Evolutionary conservation across 2,797 vertebrate species (phyloP), one percentile per base, ranked within the genome.

Genomic region (Meda fulgida): DNA sequence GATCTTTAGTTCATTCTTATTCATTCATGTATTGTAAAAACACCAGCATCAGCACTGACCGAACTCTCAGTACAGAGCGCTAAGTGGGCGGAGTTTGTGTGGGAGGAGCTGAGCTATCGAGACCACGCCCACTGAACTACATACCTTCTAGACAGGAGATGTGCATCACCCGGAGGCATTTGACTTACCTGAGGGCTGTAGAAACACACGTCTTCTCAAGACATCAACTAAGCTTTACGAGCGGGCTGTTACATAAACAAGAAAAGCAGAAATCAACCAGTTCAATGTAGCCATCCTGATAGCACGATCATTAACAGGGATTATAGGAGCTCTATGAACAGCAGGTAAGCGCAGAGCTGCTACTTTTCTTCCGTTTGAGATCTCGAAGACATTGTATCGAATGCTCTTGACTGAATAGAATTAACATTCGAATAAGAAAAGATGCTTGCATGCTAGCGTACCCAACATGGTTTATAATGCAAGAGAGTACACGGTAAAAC

Each of bases 81-180:
- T 29, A 10, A 38, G 21, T n/a, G 73, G 86, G 85, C 51, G 82
- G 73, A 6, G 58, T 16, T 36, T 13, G 60, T n/a, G 21, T 38
- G 77, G 86, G 86, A 58, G 82, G 82, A 8, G 78, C 43, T n/a
- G 13, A 63, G 19, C 19, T 31, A 31, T 4, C 40, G 40, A 72
- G 5, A 36, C 26, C 70, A 82, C 66, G 81, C 83, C 53, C 80
- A 75, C 55, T 75, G 67, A n/a, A n/a, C n/a, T n/a, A n/a, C n/a
- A n/a, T n/a, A n/a, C 51, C 63, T 43, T 73, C 72, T 66, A 66
- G 76, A 58, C 83, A 23, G 66, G 66, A 78, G 89, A 84, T 79
- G 75, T 26, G 23, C 48, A 67, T 55, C 48, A 10, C 36, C 13
- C 21, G 36, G 16, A 51, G 84, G 77, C 86, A 70, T 79, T 21